phyloP scores from a whole-genome alignment of 2,888 invertebrate species.

The Tipula lateralis region DNA sequence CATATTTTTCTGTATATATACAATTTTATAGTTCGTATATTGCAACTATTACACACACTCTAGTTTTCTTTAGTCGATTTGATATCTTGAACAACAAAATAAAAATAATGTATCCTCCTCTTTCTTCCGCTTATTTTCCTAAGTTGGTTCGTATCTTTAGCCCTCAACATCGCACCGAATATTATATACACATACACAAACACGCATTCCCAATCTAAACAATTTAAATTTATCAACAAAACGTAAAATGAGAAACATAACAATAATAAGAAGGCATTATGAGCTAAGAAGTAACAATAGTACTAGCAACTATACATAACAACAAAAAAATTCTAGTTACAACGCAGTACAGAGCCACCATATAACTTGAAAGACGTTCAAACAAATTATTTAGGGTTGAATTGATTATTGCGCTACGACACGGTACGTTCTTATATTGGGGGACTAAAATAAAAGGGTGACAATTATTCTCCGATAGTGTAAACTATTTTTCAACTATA shows the following conservation, averaged over 20 bases:
- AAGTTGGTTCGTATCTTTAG: not conserved
- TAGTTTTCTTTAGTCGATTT: not conserved
- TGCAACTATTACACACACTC: not conserved
- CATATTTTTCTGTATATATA: not conserved
- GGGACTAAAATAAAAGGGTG: not conserved
- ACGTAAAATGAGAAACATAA: not conserved
- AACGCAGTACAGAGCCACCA: not conserved
- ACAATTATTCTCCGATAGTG: not conserved
- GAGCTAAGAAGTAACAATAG: not conserved
- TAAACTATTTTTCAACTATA: not conserved
- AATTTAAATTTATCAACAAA: constrained; percentile 24
- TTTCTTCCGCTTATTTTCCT: not conserved
- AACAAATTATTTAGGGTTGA: constrained; percentile 19
- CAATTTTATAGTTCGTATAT: constrained; percentile 4
- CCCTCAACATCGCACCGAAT: not conserved
- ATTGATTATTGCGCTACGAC: not conserved
- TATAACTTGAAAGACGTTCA: constrained; percentile 2
- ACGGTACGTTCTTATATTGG: not conserved
- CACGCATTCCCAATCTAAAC: not conserved
- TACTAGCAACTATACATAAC: not conserved
- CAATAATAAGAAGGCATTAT: constrained; percentile 11
- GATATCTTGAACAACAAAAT: not conserved
- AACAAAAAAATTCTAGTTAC: not conserved
- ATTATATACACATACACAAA: not conserved
- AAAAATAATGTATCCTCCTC: not conserved